Evolutionary conservation across 1,140 invertebrate species (phyloP).

Genomic region (Brachionus rotundiformis): DNA sequence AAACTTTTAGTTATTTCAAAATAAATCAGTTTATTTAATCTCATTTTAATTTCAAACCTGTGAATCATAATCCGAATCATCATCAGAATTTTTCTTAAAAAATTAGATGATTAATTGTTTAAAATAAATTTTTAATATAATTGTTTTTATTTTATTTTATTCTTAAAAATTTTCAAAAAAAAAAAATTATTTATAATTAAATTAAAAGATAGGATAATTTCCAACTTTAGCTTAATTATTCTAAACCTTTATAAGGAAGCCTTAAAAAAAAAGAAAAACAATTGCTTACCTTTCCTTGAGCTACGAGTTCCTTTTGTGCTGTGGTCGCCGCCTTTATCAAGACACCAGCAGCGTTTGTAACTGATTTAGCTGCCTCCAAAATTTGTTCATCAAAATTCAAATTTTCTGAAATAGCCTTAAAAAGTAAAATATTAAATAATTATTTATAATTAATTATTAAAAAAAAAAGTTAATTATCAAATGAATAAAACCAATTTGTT

Average conservation of each 20-base stretch:
- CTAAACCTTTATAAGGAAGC: no score
- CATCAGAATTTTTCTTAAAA: slow-evolving; percentile 24
- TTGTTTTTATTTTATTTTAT: not conserved
- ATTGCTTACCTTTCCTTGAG: slow-evolving; percentile 71
- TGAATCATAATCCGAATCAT: slow-evolving; percentile 37
- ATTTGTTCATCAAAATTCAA: slow-evolving; percentile 98
- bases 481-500: not conserved
- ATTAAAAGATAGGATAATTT: no score
- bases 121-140: not conserved
- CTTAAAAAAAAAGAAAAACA: no score
- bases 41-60: not conserved
- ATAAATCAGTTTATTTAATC: not conserved
- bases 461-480: not conserved
- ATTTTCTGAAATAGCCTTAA: slow-evolving; percentile 82
- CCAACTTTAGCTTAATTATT: no score
- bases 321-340: slow-evolving; percentile 92
- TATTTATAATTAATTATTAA: not conserved
- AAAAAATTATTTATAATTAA: no score
- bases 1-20: not conserved
- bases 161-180: no score
- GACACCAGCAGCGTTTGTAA: slow-evolving; percentile 91
- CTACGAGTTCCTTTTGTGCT: slow-evolving; percentile 89
- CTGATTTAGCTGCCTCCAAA: slow-evolving; percentile 93
- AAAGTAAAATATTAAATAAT: not conserved
- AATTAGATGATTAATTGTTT: slow-evolving; percentile 43